Evolutionary conservation across 53 echinoderm and acorn worm genomes (phyloP).

Genomic region (Apostichopus leukothele): DNA sequence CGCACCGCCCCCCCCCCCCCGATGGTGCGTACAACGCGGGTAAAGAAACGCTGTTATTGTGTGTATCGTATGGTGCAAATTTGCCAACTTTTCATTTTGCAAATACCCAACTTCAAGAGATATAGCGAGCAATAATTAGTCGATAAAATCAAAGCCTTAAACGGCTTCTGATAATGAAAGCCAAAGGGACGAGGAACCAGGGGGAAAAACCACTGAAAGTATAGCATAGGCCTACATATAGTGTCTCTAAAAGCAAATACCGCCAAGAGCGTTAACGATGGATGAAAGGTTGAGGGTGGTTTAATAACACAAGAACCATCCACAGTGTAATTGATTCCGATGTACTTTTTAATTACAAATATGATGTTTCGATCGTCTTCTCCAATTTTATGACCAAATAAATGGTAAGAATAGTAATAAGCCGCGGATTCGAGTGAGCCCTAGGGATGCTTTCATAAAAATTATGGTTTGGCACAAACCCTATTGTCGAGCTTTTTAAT

Average conservation of each 20-base stretch:
- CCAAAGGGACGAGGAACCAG: background rate
- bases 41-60: no score
- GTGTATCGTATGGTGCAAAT: background rate
- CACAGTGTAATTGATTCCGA: slow-evolving; percentile 16
- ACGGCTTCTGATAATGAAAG: background rate
- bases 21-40: no score
- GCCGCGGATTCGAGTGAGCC: background rate
- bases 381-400: background rate
- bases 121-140: background rate
- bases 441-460: background rate
- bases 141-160: background rate
- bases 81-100: background rate
- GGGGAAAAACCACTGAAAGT: background rate
- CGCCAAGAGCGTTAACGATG: no score
- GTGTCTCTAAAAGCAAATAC: no score
- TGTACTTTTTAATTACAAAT: slow-evolving; percentile 19
- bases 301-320: no score
- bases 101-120: background rate
- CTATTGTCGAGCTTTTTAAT: no score
- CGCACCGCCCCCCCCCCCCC: no score
- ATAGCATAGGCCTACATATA: no score
- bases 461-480: no score
- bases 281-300: no score
- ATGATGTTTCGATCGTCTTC: background rate
- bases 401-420: background rate